These are phyloP conservation scores for Rana temporaria DNA, from an alignment of 2,113 vertebrate species.

Conservation along the genomic window DNA sequence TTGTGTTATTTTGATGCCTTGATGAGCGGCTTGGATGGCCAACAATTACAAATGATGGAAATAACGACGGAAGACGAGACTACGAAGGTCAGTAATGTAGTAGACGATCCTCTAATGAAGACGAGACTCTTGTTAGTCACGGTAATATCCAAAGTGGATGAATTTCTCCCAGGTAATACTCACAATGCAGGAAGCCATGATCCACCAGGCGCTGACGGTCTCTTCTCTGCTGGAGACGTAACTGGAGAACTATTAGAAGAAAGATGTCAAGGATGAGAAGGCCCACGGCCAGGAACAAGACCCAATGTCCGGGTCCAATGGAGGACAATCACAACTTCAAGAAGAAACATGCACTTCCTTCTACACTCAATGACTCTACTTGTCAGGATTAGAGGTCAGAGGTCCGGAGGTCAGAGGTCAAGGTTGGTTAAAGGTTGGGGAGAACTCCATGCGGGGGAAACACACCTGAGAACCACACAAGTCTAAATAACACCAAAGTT, in stretches of 20 bases:
- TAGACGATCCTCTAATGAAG: too few species aligned
- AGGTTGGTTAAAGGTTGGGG: constrained; percentile 37
- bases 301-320: background rate
- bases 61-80: too few species aligned
- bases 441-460: constrained; percentile 31
- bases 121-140: background rate
- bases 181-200: constrained; percentile 95
- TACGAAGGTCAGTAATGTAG: too few species aligned
- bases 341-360: constrained; percentile 27
- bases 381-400: constrained; percentile 23
- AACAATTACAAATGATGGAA: too few species aligned
- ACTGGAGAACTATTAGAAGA: constrained; percentile 89
- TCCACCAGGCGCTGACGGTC: constrained; percentile 93
- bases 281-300: background rate
- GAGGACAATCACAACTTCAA: background rate
- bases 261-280: constrained; percentile 57
- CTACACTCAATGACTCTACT: background rate
- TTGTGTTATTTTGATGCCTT: too few species aligned
- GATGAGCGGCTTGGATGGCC: too few species aligned
- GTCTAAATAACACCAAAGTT: background rate
- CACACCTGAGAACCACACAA: background rate
- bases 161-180: constrained; percentile 70
- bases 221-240: constrained; percentile 96
- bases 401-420: constrained; percentile 39
- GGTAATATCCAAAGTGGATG: background rate